Percentiles rank a stretch among this genome's conserved stretches.
These are phyloP conservation scores for Salvelinus fontinalis DNA, from an alignment of 2,113 vertebrate genomes.

Conservation along the genomic window DNA sequence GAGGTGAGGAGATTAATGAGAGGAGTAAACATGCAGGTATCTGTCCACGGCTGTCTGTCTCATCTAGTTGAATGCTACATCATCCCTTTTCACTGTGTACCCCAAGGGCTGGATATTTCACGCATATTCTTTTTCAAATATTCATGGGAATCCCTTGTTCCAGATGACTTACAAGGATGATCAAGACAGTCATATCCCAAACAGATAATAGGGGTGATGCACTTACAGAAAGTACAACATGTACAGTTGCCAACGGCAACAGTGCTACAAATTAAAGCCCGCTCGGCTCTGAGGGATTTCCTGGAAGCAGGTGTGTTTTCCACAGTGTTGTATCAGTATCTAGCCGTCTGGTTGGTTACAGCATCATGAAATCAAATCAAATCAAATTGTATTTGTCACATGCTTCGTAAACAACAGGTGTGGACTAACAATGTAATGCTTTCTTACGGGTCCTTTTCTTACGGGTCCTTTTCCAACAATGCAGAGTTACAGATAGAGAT, in stretches of 20 bases:
- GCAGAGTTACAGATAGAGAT: no score
- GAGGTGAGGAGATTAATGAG: neutral
- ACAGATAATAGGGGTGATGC: neutral
- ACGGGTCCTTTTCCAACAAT: no score
- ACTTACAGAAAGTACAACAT: neutral
- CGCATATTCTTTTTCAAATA: conserved; percentile 1
- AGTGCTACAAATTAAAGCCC: neutral
- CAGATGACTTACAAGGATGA: neutral
- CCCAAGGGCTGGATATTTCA: conserved; percentile 14
- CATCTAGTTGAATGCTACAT: neutral
- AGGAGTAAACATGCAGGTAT: neutral
- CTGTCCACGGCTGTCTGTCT: neutral
- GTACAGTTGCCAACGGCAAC: neutral
- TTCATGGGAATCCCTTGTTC: neutral
- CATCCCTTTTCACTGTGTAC: neutral
- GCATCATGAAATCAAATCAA: neutral
- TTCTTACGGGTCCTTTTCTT: no score
- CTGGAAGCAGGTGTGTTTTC: neutral
- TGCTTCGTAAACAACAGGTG: no score
- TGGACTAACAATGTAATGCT: no score
- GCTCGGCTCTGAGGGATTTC: conserved; percentile 30
- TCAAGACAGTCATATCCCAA: neutral
- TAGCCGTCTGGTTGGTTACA: neutral
- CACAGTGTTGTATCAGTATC: neutral
- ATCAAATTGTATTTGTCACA: no score